Evolutionary conservation across 1,140 invertebrate genomes (phyloP).

Genomic region (Sarcophaga peregrina): DNA sequence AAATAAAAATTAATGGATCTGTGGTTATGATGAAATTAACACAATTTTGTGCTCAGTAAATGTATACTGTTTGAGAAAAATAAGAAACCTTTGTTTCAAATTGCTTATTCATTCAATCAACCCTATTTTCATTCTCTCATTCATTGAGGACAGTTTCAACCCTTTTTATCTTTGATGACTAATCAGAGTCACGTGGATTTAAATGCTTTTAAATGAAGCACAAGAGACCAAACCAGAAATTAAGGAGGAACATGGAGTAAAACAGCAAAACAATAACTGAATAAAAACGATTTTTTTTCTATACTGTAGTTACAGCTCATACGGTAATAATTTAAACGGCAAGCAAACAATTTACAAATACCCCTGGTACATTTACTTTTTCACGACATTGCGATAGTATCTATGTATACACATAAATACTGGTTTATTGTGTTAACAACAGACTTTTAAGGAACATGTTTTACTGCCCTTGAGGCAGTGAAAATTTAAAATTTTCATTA

Average conservation of each 20-base stretch:
- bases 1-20: not conserved
- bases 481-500: too few relatives aligned
- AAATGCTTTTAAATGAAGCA: slow-evolving; percentile 36
- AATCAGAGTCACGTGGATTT: slow-evolving; percentile 41
- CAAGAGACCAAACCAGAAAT: slow-evolving; percentile 16
- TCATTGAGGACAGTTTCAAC: slow-evolving; percentile 29
- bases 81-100: slow-evolving; percentile 32
- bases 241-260: not conserved
- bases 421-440: too few relatives aligned
- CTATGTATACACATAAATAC: too few relatives aligned
- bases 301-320: slow-evolving; percentile 32
- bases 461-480: too few relatives aligned
- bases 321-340: slow-evolving; percentile 37
- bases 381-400: not conserved
- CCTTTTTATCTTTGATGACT: slow-evolving; percentile 36
- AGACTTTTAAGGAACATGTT: too few relatives aligned
- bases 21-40: slow-evolving; percentile 32
- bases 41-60: slow-evolving; percentile 34
- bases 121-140: not conserved
- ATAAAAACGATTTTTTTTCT: not conserved
- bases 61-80: slow-evolving; percentile 36
- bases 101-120: slow-evolving; percentile 18
- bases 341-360: slow-evolving; percentile 36
- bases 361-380: not conserved
- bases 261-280: not conserved